Percentiles rank a stretch among this genome's conserved stretches.
phyloP scores from a whole-genome alignment of 2,113 vertebrate genomes.

The Brachypteracias leptosomus region DNA sequence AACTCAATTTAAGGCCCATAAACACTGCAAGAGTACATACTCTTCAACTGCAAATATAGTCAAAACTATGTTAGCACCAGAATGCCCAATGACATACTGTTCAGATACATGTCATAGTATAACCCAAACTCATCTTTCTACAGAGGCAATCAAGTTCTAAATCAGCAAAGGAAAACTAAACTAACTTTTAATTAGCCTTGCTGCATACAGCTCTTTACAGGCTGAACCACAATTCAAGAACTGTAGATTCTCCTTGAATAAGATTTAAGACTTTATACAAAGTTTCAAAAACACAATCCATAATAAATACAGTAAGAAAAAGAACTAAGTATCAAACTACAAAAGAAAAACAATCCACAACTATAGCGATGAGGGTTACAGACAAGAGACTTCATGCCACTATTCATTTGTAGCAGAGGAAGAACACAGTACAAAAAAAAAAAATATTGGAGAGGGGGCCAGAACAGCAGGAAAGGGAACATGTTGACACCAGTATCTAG shows the following conservation, averaged over 20 bases:
- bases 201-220: not conserved
- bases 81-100: not conserved
- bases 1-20: not conserved
- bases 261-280: not conserved
- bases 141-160: not conserved
- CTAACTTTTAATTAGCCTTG: not conserved
- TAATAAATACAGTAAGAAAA: not conserved
- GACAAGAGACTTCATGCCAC: not conserved
- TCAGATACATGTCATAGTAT: fast-evolving
- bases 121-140: not conserved
- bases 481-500: not conserved
- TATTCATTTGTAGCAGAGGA: not conserved
- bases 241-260: not conserved
- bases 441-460: no score
- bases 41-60: not conserved
- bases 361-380: not conserved
- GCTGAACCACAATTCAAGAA: not conserved
- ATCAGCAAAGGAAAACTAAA: not conserved
- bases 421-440: not conserved
- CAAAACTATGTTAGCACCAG: not conserved
- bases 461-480: not conserved
- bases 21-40: not conserved
- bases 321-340: not conserved
- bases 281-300: not conserved
- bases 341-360: not conserved